phyloP scores from a whole-genome alignment of 1,140 invertebrate genomes.

The Coenobita brevimanus region DNA sequence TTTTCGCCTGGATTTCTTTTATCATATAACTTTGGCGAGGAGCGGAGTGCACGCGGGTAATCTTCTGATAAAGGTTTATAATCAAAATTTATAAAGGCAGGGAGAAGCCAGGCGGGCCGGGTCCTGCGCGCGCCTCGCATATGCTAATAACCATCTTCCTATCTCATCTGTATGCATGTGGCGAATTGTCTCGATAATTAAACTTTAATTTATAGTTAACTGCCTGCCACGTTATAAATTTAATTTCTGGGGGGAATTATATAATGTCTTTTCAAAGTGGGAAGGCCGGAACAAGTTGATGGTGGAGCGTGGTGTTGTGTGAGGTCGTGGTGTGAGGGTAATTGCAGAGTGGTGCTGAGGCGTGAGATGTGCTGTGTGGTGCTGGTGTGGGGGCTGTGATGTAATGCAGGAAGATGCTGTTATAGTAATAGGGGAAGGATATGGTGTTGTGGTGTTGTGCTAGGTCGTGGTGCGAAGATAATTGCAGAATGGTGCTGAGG shows the following conservation, averaged over 20 bases:
- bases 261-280: neutral
- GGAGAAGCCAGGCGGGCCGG: too few species aligned
- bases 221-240: conserved; percentile 46
- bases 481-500: too few species aligned
- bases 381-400: too few species aligned
- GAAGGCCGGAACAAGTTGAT: neutral
- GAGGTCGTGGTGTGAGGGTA: too few species aligned
- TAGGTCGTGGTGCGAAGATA: too few species aligned
- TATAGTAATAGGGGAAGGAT: too few species aligned
- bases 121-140: neutral
- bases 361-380: too few species aligned
- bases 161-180: conserved; percentile 49
- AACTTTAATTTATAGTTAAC: conserved; percentile 48
- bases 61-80: neutral
- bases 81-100: neutral
- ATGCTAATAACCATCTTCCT: conserved; percentile 35
- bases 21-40: neutral
- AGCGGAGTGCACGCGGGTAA: neutral
- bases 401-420: too few species aligned
- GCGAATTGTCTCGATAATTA: conserved; percentile 53
- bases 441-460: too few species aligned
- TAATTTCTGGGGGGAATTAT: conserved; percentile 32
- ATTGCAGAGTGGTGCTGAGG: too few species aligned
- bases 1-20: too few species aligned
- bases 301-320: neutral